Percentiles rank a stretch among this genome's conserved stretches.
Evolutionary conservation across 2,888 invertebrate species (phyloP).

Genomic region (Erpobdella octoculata): DNA sequence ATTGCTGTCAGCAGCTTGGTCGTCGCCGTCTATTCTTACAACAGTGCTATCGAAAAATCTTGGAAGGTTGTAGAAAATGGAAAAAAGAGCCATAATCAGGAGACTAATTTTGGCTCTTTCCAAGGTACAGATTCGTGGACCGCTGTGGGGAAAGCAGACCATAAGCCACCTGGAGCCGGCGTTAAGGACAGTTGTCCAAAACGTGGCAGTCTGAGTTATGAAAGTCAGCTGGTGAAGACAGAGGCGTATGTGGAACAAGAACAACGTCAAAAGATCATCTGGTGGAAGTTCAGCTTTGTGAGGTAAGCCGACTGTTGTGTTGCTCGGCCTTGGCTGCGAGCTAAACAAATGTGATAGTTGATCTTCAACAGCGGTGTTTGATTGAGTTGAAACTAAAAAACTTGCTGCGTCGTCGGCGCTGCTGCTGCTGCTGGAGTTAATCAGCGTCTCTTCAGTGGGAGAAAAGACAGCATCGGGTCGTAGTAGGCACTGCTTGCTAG

Average conservation of each 20-base stretch:
- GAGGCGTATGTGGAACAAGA: conserved; percentile 22
- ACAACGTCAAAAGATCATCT: background rate
- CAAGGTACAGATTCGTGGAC: conserved; percentile 22
- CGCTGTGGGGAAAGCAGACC: conserved; percentile 30
- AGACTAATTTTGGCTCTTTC: conserved; percentile 17
- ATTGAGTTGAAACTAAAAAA: background rate
- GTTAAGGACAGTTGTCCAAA: conserved; percentile 33
- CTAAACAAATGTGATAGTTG: background rate
- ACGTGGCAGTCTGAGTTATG: conserved; percentile 31
- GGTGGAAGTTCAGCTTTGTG: background rate
- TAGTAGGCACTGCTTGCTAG: background rate
- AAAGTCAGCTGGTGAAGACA: conserved; percentile 29
- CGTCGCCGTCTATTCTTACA: background rate
- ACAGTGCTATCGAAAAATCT: conserved; percentile 33
- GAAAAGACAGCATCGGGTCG: background rate
- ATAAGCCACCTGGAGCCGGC: conserved; percentile 32
- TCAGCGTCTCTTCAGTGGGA: no score
- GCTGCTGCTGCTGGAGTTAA: background rate
- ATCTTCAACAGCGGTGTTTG: background rate
- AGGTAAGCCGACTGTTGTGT: no score
- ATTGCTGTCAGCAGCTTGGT: background rate
- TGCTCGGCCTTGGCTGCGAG: background rate
- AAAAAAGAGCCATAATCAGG: conserved; percentile 25
- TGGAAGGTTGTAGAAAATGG: conserved; percentile 35
- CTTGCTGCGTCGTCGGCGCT: background rate